phyloP scores from a whole-genome alignment of 2,797 vertebrate species.

The Manis crassicaudata region DNA sequence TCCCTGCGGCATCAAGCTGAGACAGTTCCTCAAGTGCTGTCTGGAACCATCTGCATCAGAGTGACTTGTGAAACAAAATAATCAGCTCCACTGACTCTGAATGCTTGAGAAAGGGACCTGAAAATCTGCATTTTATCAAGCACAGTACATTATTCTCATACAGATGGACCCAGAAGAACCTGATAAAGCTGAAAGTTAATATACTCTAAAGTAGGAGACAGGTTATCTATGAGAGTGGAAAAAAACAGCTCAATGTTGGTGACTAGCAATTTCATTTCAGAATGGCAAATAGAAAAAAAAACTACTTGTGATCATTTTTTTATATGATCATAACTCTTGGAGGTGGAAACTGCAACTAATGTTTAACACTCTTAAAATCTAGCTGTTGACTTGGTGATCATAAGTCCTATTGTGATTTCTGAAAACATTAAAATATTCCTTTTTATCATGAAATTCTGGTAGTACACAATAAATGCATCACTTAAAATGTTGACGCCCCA shows the following conservation, averaged over 20 bases:
- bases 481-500: background rate
- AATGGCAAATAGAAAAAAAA: background rate
- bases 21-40: background rate
- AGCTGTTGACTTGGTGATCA: background rate
- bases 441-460: background rate
- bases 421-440: background rate
- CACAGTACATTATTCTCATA: background rate
- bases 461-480: background rate
- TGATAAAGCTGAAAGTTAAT: background rate
- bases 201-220: background rate
- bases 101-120: background rate
- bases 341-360: background rate
- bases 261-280: conserved; percentile 18
- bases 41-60: conserved; percentile 6
- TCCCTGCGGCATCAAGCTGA: conserved; percentile 13
- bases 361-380: background rate
- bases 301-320: background rate
- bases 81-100: background rate
- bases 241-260: background rate
- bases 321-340: background rate
- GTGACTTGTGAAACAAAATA: conserved; percentile 1
- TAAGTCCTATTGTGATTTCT: background rate
- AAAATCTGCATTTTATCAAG: background rate
- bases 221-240: background rate
- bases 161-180: background rate